Conservation (phyloP, 2,888 invertebrate species). For the Mythimna pallens region DNA sequence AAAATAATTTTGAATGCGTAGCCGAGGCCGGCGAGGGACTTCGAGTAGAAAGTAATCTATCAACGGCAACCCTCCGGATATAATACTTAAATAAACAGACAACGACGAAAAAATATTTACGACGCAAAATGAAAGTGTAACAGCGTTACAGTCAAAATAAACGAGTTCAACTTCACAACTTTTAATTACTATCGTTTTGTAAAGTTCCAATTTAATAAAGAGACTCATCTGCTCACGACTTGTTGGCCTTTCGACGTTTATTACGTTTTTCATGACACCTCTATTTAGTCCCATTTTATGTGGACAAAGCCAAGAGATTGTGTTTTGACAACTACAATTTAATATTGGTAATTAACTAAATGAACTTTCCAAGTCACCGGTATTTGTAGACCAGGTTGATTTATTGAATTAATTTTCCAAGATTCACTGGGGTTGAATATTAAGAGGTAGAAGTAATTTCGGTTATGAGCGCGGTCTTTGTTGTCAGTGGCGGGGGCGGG, state of each 20-base stretch:
- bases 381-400: slow-evolving; percentile 81
- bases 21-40: slow-evolving; percentile 66
- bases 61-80: slow-evolving; percentile 78
- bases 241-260: slow-evolving; percentile 61
- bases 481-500: slow-evolving; percentile 77
- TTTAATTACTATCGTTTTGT: slow-evolving; percentile 71
- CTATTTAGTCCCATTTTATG: slow-evolving; percentile 71
- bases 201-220: slow-evolving; percentile 67
- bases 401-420: slow-evolving; percentile 88
- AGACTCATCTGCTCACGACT: slow-evolving; percentile 48
- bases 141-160: slow-evolving; percentile 66
- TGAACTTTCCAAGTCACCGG: slow-evolving; percentile 78
- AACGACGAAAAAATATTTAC: slow-evolving; percentile 69
- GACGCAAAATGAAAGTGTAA: slow-evolving; percentile 71
- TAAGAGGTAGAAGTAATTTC: slow-evolving; percentile 86
- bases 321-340: slow-evolving; percentile 76
- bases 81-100: slow-evolving; percentile 81
- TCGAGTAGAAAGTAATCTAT: slow-evolving; percentile 80
- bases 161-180: slow-evolving; percentile 69
- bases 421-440: slow-evolving; percentile 84
- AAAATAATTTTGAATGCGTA: slow-evolving; percentile 76
- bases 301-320: slow-evolving; percentile 66
- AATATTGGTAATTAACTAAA: slow-evolving; percentile 77
- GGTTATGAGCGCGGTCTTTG: slow-evolving; percentile 84
- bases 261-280: slow-evolving; percentile 67